Evolutionary conservation across 2,888 invertebrate genomes (phyloP), one percentile per base, ranked within the genome.

Genomic region (Drosophila imparisetae): DNA sequence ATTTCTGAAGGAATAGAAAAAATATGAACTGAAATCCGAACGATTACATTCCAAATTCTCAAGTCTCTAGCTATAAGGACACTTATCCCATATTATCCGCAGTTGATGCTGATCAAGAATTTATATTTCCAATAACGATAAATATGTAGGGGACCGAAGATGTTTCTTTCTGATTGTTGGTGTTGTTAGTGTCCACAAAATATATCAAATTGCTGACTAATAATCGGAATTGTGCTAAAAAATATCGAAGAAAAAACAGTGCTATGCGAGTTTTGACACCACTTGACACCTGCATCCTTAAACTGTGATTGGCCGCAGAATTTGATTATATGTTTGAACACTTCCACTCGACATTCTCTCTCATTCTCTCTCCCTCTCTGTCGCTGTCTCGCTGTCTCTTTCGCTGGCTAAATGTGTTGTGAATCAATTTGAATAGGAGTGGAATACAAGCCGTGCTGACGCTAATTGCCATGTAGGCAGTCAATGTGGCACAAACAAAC

Each of bases 391-490:
- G 18, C 36, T 18, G 10, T n/a, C 21, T 27, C 21, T 40, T n/a
- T 29, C 42, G 34, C 34, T 48, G 48, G 34, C 38, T 36, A 57
- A 58, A 21, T 58, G 54, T 32, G 59, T 38, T 68, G 65, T 66
- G 70, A 71, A 75, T 71, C 65, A 75, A 63, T 72, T 68, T 64
- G 72, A 73, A 68, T 67, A 38, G 45, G 57, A 57, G 53, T 77
- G 69, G 63, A 65, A 65, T 77, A 45, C 24, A 65, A 72, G 64
- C 52, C 50, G 58, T 54, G 57, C 72, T 67, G 78, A 75, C 78
- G 75, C 69, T 78, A 78, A 78, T 78, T 78, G 78, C 64, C 62
- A 61, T 48, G 52, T 27, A 53, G 71, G 58, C 53, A 63, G 55
- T 61, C 61, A 38, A 55, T 30, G 61, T 24, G 24, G 68, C 70